Base-by-base conservation (phyloP, 2,113 vertebrate species). In the Oryzias javanicus region DNA sequence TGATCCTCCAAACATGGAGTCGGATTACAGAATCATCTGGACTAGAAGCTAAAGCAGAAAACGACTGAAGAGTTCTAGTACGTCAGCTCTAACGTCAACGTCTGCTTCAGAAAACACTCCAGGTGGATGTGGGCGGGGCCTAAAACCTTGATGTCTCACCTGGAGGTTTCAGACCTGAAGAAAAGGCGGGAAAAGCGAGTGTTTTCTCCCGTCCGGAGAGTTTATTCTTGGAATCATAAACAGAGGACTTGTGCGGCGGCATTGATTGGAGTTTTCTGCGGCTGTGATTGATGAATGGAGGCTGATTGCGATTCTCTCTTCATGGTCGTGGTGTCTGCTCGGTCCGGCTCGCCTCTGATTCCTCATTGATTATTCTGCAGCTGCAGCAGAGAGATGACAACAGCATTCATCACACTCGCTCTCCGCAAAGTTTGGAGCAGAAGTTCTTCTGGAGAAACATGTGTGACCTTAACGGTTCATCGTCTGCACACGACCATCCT, bases 201-300 rank as follows among this genome's bases (percentile, higher is more conserved):
- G 10, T 72, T 73, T 47, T 47, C 42, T 58, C 41, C 35, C 40
- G 55, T 70, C 67, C 60, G 50, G 50, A 57, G 25, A 49, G 55
- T 79, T 70, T 75, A 74, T 80, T 77, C 70, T 72, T 70, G 67
- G 82, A 66, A 54, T 49, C 47, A 41, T 77, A 57, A 59, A 45
- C 56, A 6, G 19, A 56, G 55, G 63, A 61, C 48, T 52, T 51
- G 52, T 52, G 64, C 66, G 20, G 57, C 18, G 12, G 40, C 54
- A 61, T 63, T 41, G 63, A 65, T 76, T 65, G 62, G 6, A 27
- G 29, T 17, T 55, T 47, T 7, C 42, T 55, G 49, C 57, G 8
- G n/a, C 20, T 64, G 24, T 72, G 76, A 79, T 67, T 74, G 72
- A 84, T 79, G 75, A 66, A 62, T 48, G 53, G 14, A 17, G 19